These are phyloP conservation scores for Callocephalon fimbriatum DNA, from an alignment of 2,113 vertebrate genomes.

Conservation along the genomic window DNA sequence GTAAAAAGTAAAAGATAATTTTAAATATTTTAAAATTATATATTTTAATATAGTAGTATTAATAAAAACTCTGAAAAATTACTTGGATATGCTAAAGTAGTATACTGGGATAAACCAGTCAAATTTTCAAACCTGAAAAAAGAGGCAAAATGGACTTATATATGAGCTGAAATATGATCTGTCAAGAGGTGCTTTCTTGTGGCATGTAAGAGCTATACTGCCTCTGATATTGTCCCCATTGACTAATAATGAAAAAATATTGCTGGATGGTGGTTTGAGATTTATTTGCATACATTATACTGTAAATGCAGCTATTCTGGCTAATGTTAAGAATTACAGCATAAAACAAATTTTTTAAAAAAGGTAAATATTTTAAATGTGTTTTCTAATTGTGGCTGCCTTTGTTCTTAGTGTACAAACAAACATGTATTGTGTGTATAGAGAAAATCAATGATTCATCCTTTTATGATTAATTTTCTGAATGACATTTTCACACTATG, in stretches of 20 bases:
- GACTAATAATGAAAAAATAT: slow-evolving; percentile 75
- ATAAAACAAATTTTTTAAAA: neutral
- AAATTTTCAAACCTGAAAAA: slow-evolving; percentile 5
- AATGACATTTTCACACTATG: neutral
- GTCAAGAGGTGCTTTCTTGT: slow-evolving; percentile 62
- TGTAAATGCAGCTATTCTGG: neutral
- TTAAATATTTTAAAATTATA: neutral
- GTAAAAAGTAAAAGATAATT: neutral
- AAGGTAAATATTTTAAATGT: neutral
- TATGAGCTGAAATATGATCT: slow-evolving; percentile 57
- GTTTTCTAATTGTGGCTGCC: neutral
- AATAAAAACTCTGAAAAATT: neutral
- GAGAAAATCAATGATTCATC: neutral
- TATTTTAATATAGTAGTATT: neutral
- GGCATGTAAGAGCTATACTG: slow-evolving; percentile 73
- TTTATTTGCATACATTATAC: slow-evolving; percentile 22
- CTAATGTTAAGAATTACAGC: neutral
- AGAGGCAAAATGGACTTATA: neutral
- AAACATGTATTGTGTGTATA: neutral
- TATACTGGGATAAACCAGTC: neutral
- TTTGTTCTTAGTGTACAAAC: neutral
- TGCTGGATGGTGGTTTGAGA: slow-evolving; percentile 23
- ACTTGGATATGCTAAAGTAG: neutral
- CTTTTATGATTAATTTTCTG: neutral
- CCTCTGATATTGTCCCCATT: slow-evolving; percentile 75